These are phyloP conservation scores for Coelopa pilipes DNA, from an alignment of 2,888 invertebrate genomes.

Conservation along the genomic window DNA sequence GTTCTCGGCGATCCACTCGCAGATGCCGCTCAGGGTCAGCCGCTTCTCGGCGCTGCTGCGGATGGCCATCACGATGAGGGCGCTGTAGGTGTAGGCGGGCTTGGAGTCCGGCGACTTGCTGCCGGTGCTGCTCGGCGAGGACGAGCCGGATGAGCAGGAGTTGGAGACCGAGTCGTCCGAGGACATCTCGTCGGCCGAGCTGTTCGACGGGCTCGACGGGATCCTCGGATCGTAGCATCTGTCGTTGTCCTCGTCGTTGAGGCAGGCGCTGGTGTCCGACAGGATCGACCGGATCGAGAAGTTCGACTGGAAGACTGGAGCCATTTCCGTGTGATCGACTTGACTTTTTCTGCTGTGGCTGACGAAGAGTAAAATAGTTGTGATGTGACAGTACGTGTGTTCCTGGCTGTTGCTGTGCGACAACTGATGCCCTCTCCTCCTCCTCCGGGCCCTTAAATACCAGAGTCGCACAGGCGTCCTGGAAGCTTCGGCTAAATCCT, in stretches of 20 bases:
- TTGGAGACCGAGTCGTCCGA: background rate
- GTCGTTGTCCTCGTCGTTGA: constrained; percentile 11
- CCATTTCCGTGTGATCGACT: constrained; percentile 58
- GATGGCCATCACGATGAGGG: constrained; percentile 98
- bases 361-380: too few relatives aligned
- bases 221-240: constrained; percentile 27
- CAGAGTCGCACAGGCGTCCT: background rate
- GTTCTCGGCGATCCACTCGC: constrained; percentile 96
- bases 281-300: constrained; percentile 57
- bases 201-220: constrained; percentile 26
- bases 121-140: constrained; percentile 26
- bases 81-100: constrained; percentile 97
- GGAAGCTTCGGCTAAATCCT: constrained; percentile 16
- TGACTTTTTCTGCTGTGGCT: too few relatives aligned
- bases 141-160: constrained; percentile 27
- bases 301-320: constrained; percentile 53
- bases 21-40: constrained; percentile 92
- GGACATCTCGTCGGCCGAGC: constrained; percentile 20
- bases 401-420: constrained; percentile 23
- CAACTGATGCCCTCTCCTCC: constrained; percentile 40
- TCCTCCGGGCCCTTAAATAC: constrained; percentile 17
- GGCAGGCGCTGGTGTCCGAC: constrained; percentile 35
- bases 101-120: constrained; percentile 68
- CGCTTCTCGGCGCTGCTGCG: constrained; percentile 90
- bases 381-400: constrained; percentile 2